These are phyloP conservation scores for Halotydeus destructor DNA, from an alignment of 1,140 invertebrate genomes.

Conservation along the genomic window DNA sequence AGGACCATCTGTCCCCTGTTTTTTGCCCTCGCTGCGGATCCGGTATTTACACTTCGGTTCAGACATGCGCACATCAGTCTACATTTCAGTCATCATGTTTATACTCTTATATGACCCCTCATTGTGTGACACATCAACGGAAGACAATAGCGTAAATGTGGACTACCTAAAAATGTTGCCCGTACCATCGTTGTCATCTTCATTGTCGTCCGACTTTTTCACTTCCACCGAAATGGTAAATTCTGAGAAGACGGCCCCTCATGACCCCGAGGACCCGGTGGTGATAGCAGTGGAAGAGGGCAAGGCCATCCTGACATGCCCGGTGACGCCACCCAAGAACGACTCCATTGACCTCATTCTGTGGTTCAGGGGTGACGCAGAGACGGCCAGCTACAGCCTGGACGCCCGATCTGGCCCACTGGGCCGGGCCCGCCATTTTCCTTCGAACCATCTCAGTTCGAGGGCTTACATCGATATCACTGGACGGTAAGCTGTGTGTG, in stretches of 20 bases:
- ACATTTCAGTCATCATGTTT: too few species aligned
- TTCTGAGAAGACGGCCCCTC: background rate
- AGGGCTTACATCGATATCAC: constrained; percentile 18
- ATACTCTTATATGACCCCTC: too few species aligned
- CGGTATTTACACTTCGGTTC: too few species aligned
- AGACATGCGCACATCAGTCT: too few species aligned
- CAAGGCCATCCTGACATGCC: constrained; percentile 8
- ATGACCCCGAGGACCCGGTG: background rate
- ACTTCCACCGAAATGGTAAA: too few species aligned
- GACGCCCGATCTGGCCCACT: constrained; percentile 15
- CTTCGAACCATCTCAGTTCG: constrained; percentile 12
- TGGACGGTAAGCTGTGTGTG: constrained; percentile 3
- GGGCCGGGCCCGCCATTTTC: constrained; percentile 16
- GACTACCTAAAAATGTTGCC: too few species aligned
- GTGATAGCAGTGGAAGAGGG: constrained; percentile 5
- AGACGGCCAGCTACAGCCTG: constrained; percentile 11
- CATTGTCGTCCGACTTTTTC: too few species aligned
- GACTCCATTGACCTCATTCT: constrained; percentile 14
- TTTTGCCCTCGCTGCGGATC: too few species aligned
- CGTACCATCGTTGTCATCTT: too few species aligned
- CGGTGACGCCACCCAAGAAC: constrained; percentile 6
- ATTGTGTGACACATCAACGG: too few species aligned
- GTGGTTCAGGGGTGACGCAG: constrained; percentile 12
- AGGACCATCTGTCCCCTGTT: too few species aligned
- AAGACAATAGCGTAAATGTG: too few species aligned